Evolutionary conservation across 2,797 vertebrate species (phyloP).

Genomic region (Trematomus bernacchii): DNA sequence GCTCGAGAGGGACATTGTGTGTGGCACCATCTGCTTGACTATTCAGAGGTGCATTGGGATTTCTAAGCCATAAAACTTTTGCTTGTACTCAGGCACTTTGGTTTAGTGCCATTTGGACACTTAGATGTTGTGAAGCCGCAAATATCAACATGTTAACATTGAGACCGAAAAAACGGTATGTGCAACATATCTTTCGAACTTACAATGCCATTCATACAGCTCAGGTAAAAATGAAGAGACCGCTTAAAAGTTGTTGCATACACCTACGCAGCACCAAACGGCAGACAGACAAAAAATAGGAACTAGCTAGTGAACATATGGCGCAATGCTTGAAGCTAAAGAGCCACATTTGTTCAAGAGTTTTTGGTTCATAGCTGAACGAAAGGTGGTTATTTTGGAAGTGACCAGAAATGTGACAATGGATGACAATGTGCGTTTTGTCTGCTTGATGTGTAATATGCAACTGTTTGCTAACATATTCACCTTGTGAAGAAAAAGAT

Average conservation of each 20-base stretch:
- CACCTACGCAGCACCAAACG: too few relatives aligned
- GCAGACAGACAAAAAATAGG: background rate
- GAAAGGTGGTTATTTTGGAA: background rate
- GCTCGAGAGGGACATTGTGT: constrained; percentile 28
- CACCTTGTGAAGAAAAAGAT: background rate
- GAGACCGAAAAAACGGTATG: background rate
- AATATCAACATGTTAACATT: background rate
- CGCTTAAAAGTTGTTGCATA: too few relatives aligned
- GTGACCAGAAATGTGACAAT: background rate
- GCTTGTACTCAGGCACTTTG: background rate
- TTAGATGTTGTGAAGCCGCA: background rate
- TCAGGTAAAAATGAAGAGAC: too few relatives aligned
- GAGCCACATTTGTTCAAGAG: background rate
- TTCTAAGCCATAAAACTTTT: constrained; percentile 1
- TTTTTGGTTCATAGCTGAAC: background rate
- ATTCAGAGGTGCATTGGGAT: background rate
- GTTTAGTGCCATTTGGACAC: background rate
- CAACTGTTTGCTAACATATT: background rate
- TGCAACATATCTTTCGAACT: background rate
- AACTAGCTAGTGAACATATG: constrained; percentile 3
- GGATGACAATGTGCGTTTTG: background rate
- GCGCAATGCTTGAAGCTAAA: constrained; percentile 1
- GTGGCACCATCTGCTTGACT: constrained; percentile 33
- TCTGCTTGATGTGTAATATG: background rate
- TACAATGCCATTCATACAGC: background rate